These are phyloP conservation scores for Capitulum mitella DNA, from an alignment of 2,888 invertebrate species.

Conservation along the genomic window DNA sequence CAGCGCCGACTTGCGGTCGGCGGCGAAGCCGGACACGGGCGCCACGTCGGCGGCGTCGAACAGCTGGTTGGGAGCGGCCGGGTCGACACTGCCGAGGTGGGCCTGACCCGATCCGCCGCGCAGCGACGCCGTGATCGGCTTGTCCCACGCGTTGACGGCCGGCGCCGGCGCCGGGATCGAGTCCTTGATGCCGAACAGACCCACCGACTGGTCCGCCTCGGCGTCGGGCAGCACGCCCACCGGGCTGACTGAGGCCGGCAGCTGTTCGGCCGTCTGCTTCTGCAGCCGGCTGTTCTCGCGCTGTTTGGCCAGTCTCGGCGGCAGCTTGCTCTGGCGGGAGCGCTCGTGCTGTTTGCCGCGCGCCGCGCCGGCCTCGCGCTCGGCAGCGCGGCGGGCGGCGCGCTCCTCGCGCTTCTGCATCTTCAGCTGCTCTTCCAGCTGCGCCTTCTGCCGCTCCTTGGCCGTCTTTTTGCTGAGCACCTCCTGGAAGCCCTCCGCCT, in stretches of 20 bases:
- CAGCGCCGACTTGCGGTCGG: slow-evolving; percentile 40
- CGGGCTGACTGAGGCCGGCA: slow-evolving; percentile 36
- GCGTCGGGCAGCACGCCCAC: slow-evolving; percentile 44
- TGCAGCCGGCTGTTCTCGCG: slow-evolving; percentile 45
- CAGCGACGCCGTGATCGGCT: slow-evolving; percentile 64
- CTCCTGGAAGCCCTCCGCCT: slow-evolving; percentile 66
- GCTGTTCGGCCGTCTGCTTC: slow-evolving; percentile 1
- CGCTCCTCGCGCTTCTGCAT: slow-evolving; percentile 41
- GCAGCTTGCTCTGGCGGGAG: slow-evolving; percentile 56
- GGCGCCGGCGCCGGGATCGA: slow-evolving; percentile 50
- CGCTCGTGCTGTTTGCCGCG: slow-evolving; percentile 36
- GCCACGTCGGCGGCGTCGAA: slow-evolving; percentile 29
- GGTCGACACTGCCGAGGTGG: slow-evolving; percentile 11
- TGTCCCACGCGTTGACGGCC: slow-evolving; percentile 75
- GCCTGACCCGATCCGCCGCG: slow-evolving; percentile 50
- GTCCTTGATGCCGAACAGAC: slow-evolving; percentile 61
- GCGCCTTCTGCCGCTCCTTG: slow-evolving; percentile 48
- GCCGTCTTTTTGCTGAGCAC: slow-evolving; percentile 70
- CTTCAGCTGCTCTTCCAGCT: slow-evolving; percentile 40
- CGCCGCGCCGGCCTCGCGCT: slow-evolving; percentile 32
- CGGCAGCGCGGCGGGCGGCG: slow-evolving; percentile 35
- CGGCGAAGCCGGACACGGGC: slow-evolving; percentile 26
- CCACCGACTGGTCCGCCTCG: slow-evolving; percentile 56
- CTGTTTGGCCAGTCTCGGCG: slow-evolving; percentile 71
- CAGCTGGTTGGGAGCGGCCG: slow-evolving; percentile 23